Evolutionary conservation across 53 echinoderm and acorn worm genomes (phyloP).

Genomic region (Actinopyga echinites): DNA sequence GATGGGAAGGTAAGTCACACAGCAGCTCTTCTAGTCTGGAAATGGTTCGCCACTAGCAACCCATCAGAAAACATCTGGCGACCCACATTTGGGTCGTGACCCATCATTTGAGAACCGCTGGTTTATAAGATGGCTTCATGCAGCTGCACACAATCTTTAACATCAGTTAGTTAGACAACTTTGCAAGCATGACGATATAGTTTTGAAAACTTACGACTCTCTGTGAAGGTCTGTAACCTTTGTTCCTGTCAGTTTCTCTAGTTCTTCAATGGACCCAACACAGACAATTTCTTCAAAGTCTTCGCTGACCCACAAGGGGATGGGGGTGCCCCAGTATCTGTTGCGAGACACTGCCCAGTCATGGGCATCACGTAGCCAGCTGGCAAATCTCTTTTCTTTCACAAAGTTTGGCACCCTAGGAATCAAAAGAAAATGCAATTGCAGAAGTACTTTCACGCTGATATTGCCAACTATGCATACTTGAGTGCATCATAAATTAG

Average conservation of each 20-base stretch:
- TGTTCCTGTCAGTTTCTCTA: constrained; percentile 76
- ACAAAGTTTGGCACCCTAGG: constrained; percentile 97
- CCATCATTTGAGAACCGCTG: too few species aligned
- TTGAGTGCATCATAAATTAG: too few species aligned
- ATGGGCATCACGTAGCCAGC: constrained; percentile 90
- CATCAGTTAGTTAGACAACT: too few species aligned
- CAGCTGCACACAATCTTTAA: too few species aligned
- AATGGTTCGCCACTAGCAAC: too few species aligned
- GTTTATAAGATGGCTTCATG: too few species aligned
- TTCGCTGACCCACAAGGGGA: constrained; percentile 98
- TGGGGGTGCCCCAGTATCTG: constrained; percentile 96
- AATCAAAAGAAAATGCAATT: background rate
- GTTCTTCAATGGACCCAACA: constrained; percentile 83
- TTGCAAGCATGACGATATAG: too few species aligned
- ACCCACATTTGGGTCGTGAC: too few species aligned
- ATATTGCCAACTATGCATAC: too few species aligned
- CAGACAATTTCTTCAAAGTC: constrained; percentile 92
- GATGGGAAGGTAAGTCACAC: too few species aligned
- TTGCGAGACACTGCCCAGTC: constrained; percentile 96
- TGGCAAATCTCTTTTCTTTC: constrained; percentile 96
- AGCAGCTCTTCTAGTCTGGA: too few species aligned
- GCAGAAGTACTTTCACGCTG: background rate
- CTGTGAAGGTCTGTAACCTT: constrained; percentile 84
- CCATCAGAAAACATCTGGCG: too few species aligned
- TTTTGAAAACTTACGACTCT: constrained; percentile 67